phyloP scores from a whole-genome alignment of 2,888 invertebrate genomes.

The Agapetus fuscipes region DNA sequence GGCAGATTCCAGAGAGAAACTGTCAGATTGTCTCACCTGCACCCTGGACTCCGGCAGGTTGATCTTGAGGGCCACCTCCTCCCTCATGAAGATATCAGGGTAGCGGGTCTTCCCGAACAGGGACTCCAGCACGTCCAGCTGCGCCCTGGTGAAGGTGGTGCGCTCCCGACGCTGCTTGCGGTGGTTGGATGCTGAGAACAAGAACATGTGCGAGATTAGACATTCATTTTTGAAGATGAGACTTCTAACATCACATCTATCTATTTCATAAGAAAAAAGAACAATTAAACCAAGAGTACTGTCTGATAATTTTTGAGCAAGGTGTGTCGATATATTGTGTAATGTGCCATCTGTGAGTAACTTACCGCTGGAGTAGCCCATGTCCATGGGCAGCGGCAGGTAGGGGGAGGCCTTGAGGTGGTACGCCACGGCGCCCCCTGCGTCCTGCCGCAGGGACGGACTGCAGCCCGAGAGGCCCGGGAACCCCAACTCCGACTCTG shows the following conservation, averaged over 20 bases:
- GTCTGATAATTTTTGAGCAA: too few species aligned
- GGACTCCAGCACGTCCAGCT: slow-evolving; percentile 88
- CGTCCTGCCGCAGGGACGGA: slow-evolving; percentile 33
- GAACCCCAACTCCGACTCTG: slow-evolving; percentile 49
- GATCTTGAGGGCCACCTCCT: slow-evolving; percentile 96
- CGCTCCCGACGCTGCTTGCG: slow-evolving; percentile 93
- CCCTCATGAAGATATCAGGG: slow-evolving; percentile 98
- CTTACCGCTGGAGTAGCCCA: slow-evolving; percentile 61
- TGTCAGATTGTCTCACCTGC: slow-evolving; percentile 83
- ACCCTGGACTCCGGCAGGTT: slow-evolving; percentile 95
- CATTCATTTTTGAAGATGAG: neutral
- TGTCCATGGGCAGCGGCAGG: slow-evolving; percentile 45
- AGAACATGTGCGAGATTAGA: neutral
- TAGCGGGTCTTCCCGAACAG: slow-evolving; percentile 94
- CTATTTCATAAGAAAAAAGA: too few species aligned
- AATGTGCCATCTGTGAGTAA: too few species aligned
- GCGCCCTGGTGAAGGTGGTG: slow-evolving; percentile 95
- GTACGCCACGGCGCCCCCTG: slow-evolving; percentile 25
- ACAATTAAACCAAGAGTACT: too few species aligned
- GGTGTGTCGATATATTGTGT: too few species aligned
- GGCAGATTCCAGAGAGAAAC: too few species aligned
- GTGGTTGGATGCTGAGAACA: slow-evolving; percentile 60
- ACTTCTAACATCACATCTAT: too few species aligned
- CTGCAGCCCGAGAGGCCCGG: slow-evolving; percentile 48
- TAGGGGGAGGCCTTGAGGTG: slow-evolving; percentile 47